A percentile compares a stretch with the other conserved stretches of the same genome.
Conservation (phyloP, 2,888 invertebrate genomes). For the Mechanitis messenoides region DNA sequence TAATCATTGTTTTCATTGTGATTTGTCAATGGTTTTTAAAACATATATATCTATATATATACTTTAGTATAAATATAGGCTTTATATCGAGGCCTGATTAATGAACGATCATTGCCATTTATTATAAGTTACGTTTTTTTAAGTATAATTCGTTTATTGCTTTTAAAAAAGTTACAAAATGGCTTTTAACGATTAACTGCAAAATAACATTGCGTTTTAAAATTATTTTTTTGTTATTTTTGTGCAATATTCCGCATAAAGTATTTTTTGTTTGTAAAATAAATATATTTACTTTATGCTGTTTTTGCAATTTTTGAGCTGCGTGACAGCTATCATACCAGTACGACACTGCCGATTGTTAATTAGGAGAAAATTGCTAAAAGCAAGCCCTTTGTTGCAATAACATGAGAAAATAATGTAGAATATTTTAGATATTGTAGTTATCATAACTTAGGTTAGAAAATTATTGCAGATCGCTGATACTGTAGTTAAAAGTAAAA, state of each 20-base stretch:
- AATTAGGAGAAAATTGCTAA: slow-evolving; percentile 47
- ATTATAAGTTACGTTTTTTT: slow-evolving; percentile 46
- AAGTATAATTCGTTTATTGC: neutral
- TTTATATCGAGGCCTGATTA: slow-evolving; percentile 2
- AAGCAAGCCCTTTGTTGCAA: slow-evolving; percentile 59
- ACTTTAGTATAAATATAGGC: neutral
- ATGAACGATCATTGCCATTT: slow-evolving; percentile 57
- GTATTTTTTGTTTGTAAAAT: slow-evolving; percentile 29
- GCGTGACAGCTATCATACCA: slow-evolving; percentile 50
- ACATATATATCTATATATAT: neutral
- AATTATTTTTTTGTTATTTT: slow-evolving; percentile 32
- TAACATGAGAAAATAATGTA: slow-evolving; percentile 33
- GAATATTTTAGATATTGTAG: neutral
- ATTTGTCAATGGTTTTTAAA: neutral
- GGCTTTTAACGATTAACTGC: slow-evolving; percentile 12
- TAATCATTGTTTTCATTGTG: neutral
- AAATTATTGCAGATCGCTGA: neutral
- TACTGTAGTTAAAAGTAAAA: neutral
- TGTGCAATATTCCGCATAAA: slow-evolving; percentile 59
- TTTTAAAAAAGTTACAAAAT: neutral
- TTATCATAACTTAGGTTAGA: neutral
- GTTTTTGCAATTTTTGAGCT: slow-evolving; percentile 36
- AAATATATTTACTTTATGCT: slow-evolving; percentile 39
- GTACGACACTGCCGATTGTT: slow-evolving; percentile 65
- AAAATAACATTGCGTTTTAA: slow-evolving; percentile 18